Evolutionary conservation across 2,888 invertebrate genomes (phyloP).

Genomic region (Auanema sp.): DNA sequence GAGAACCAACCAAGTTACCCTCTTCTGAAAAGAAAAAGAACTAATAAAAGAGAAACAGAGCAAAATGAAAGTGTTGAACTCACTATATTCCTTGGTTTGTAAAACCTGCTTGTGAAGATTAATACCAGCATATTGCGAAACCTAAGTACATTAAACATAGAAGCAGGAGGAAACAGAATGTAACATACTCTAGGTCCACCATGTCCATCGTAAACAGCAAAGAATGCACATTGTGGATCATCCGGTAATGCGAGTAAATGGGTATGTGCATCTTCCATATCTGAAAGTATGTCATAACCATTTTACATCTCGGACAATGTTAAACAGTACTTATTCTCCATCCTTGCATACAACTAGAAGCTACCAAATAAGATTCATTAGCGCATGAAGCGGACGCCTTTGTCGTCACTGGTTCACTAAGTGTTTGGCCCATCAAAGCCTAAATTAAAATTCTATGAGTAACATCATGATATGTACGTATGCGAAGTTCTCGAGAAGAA

Average conservation of each 20-base stretch:
- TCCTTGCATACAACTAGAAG: conserved; percentile 99
- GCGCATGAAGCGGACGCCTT: conserved; percentile 65
- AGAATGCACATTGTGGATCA: conserved; percentile 88
- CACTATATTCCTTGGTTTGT: conserved; percentile 67
- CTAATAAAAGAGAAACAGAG: neutral
- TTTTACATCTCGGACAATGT: neutral
- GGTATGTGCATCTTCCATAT: conserved; percentile 98
- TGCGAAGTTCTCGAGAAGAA: too few relatives aligned
- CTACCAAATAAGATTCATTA: conserved; percentile 71
- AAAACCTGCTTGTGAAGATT: conserved; percentile 90
- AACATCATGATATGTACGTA: neutral
- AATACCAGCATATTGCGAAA: conserved; percentile 91
- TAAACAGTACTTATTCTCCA: conserved; percentile 81
- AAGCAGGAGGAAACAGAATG: neutral
- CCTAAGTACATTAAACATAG: conserved; percentile 68
- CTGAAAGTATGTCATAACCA: conserved; percentile 55
- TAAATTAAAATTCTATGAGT: conserved; percentile 1
- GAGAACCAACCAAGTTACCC: conserved; percentile 81
- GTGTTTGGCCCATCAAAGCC: conserved; percentile 85
- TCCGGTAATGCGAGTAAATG: conserved; percentile 82
- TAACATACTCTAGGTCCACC: conserved; percentile 69
- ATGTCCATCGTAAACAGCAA: conserved; percentile 95
- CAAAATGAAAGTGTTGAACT: conserved; percentile 1
- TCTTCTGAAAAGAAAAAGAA: conserved; percentile 67
- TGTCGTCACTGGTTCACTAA: conserved; percentile 89